These are phyloP conservation scores for Ommatoiulus sabulosus DNA, from an alignment of 2,888 invertebrate genomes.

Conservation along the genomic window DNA sequence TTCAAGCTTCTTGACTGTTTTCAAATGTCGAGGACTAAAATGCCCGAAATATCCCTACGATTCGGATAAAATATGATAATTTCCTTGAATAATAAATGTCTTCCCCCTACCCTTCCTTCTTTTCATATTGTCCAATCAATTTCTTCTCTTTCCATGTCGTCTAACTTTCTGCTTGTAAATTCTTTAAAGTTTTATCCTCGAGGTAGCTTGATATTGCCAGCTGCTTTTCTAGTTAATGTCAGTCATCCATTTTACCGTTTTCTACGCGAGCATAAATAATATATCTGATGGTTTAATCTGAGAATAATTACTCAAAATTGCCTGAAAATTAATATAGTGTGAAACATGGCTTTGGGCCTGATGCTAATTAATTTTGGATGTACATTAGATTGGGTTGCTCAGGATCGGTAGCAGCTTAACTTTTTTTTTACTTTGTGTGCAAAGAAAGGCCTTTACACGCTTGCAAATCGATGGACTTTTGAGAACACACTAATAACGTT, in stretches of 20 bases:
- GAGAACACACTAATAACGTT: background rate
- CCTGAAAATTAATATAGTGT: slow-evolving; percentile 47
- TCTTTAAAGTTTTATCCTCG: background rate
- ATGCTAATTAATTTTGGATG: slow-evolving; percentile 45
- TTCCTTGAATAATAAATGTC: background rate
- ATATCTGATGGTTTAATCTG: slow-evolving; percentile 39
- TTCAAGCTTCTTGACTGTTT: too few relatives aligned
- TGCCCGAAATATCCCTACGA: too few relatives aligned
- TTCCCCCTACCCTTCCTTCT: background rate
- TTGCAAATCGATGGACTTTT: slow-evolving; percentile 6
- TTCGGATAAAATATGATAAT: background rate
- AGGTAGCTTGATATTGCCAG: background rate
- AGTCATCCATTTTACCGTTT: slow-evolving; percentile 42
- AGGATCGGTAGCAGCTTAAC: slow-evolving; percentile 30
- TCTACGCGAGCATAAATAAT: slow-evolving; percentile 22
- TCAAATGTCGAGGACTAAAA: too few relatives aligned
- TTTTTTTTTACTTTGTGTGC: background rate
- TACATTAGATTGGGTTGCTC: slow-evolving; percentile 47
- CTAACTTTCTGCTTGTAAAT: background rate
- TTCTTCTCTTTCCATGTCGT: background rate
- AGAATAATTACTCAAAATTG: slow-evolving; percentile 47
- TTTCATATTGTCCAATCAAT: background rate
- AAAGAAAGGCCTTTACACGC: slow-evolving; percentile 14
- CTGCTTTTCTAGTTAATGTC: slow-evolving; percentile 37
- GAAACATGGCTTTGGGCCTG: slow-evolving; percentile 44